These are phyloP conservation scores for Melanerpes aurifrons DNA, from an alignment of 2,113 vertebrate species.

Conservation along the genomic window DNA sequence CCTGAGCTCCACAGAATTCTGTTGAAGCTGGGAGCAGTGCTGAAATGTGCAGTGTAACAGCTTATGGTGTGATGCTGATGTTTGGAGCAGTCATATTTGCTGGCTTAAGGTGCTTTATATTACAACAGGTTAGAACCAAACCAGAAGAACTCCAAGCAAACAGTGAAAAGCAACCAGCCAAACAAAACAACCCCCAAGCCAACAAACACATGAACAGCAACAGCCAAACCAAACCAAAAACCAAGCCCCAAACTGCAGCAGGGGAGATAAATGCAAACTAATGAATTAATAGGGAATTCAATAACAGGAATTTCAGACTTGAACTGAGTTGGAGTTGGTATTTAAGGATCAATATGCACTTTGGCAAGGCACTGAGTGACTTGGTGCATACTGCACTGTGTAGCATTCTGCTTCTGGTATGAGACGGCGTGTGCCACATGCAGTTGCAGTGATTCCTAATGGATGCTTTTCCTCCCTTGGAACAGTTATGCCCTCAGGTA, in stretches of 20 bases:
- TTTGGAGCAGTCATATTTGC: not conserved
- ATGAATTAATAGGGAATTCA: not conserved
- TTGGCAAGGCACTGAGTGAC: not conserved
- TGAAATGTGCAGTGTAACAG: fast-evolving
- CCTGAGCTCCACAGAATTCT: not conserved
- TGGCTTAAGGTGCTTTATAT: not conserved
- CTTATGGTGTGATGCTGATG: not conserved
- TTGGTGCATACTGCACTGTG: not conserved
- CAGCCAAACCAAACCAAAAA: too few species aligned
- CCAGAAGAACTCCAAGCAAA: too few species aligned
- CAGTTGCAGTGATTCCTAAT: not conserved
- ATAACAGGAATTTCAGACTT: not conserved
- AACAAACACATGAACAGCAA: too few species aligned
- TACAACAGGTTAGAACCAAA: not conserved
- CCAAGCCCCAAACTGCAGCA: not conserved
- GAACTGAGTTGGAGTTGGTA: not conserved
- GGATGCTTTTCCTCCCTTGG: slow-evolving; percentile 20
- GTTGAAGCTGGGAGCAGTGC: not conserved
- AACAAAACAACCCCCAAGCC: too few species aligned
- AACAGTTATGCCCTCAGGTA: not conserved
- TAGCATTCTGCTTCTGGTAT: not conserved
- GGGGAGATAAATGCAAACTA: not conserved
- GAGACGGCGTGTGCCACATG: not conserved
- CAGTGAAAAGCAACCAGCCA: too few species aligned
- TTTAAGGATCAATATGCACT: not conserved